Percentiles rank a stretch among this genome's conserved stretches.
Evolutionary conservation across 2,113 vertebrate species (phyloP).

Genomic region (Calidris pugnax): DNA sequence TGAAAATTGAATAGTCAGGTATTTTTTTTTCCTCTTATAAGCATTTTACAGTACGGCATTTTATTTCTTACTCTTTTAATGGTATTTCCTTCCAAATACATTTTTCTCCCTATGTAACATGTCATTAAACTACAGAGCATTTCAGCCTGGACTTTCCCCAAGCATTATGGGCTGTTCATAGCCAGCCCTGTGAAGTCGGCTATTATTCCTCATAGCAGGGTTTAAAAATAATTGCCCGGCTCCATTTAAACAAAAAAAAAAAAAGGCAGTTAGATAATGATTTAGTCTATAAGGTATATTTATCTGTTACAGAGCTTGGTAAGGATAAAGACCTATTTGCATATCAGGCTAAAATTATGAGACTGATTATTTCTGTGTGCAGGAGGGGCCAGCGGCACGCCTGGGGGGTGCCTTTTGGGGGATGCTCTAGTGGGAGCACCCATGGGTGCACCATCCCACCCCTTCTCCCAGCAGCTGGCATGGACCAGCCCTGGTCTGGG

Average conservation of each 20-base stretch:
- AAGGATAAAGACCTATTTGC: not conserved
- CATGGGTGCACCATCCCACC: not conserved
- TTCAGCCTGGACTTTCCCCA: slow-evolving; percentile 67
- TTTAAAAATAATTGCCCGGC: slow-evolving; percentile 71
- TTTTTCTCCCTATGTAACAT: slow-evolving; percentile 64
- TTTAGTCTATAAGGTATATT: slow-evolving; percentile 17
- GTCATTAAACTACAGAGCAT: slow-evolving; percentile 65
- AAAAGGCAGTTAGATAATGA: not conserved
- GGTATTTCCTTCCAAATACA: slow-evolving; percentile 63
- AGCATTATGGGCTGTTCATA: slow-evolving; percentile 62
- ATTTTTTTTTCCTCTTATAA: not conserved
- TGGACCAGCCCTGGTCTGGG: not conserved
- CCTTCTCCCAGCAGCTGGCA: not conserved
- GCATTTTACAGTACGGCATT: not conserved
- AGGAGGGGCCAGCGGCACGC: rapidly evolving
- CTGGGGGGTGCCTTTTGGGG: not conserved
- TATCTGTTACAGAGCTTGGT: not conserved
- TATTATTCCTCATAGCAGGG: slow-evolving; percentile 68
- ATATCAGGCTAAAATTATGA: not conserved
- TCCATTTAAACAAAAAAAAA: not conserved
- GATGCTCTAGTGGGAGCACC: not conserved
- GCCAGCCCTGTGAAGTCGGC: slow-evolving; percentile 38
- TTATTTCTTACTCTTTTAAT: slow-evolving; percentile 63
- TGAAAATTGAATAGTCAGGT: slow-evolving; percentile 6
- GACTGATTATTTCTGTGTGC: not conserved